phyloP scores from a whole-genome alignment of 2,797 vertebrate species.

The Manis pentadactyla region DNA sequence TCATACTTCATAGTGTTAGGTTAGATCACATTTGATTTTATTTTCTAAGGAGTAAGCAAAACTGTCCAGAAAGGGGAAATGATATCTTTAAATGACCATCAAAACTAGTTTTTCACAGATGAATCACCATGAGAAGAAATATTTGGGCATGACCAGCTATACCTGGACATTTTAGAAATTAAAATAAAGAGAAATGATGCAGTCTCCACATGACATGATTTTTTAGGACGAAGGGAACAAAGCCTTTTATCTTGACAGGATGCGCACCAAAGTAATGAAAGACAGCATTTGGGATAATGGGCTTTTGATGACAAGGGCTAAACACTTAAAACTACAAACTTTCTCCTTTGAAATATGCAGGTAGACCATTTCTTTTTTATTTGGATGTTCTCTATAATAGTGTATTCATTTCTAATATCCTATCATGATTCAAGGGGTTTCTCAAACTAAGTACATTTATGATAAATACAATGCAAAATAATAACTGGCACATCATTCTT shows the following conservation, averaged over 20 bases:
- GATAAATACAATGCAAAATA: neutral
- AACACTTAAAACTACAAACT: neutral
- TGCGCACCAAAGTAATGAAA: neutral
- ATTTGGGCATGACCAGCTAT: neutral
- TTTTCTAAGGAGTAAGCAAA: neutral
- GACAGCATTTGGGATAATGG: neutral
- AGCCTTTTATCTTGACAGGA: neutral
- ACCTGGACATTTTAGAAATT: neutral
- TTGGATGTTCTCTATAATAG: neutral
- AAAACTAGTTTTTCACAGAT: neutral
- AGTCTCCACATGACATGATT: neutral
- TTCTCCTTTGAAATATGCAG: constrained; percentile 25
- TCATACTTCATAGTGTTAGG: neutral
- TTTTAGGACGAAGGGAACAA: neutral
- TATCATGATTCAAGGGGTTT: neutral
- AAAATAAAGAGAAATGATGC: neutral
- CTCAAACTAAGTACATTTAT: neutral
- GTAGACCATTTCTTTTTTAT: neutral
- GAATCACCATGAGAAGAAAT: neutral
- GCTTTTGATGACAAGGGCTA: neutral
- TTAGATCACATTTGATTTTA: neutral
- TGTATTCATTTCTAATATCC: neutral
- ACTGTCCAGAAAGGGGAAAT: neutral
- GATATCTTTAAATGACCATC: neutral
- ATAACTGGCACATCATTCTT: neutral